Conservation (phyloP, 1,140 invertebrate genomes). For the Bombus affinis region DNA sequence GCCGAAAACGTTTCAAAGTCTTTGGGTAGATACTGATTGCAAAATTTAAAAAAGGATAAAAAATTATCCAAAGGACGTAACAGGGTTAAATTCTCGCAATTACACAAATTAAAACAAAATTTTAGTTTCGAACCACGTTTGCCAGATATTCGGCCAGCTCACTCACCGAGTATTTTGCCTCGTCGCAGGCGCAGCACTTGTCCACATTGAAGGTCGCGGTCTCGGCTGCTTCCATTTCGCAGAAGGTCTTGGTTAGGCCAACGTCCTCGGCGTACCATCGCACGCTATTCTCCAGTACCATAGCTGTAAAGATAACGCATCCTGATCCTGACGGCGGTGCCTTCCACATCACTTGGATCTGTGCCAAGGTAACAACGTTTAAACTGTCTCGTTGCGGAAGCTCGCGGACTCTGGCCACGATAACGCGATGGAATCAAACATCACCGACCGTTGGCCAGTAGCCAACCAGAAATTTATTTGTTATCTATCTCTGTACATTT, state of each 20-base stretch:
- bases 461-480: constrained; percentile 28
- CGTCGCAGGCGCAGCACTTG: constrained; percentile 94
- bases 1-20: no score
- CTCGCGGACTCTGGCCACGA: constrained; percentile 7
- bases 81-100: no score
- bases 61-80: no score
- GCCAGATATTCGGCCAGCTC: no score
- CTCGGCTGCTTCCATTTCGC: constrained; percentile 87
- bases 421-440: constrained; percentile 30
- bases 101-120: no score
- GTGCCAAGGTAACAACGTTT: constrained; percentile 48
- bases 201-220: constrained; percentile 80
- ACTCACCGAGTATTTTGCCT: constrained; percentile 93
- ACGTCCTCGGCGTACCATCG: constrained; percentile 96
- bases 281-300: constrained; percentile 91
- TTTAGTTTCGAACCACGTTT: no score
- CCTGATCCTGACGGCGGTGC: constrained; percentile 92
- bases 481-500: not conserved
- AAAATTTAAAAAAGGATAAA: no score
- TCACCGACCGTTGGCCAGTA: not conserved
- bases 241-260: constrained; percentile 90
- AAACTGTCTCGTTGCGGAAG: constrained; percentile 21
- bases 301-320: constrained; percentile 92
- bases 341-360: constrained; percentile 93
- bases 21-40: fast-evolving